phyloP scores from a whole-genome alignment of 1,140 invertebrate genomes.

The Drosophila rufa region DNA sequence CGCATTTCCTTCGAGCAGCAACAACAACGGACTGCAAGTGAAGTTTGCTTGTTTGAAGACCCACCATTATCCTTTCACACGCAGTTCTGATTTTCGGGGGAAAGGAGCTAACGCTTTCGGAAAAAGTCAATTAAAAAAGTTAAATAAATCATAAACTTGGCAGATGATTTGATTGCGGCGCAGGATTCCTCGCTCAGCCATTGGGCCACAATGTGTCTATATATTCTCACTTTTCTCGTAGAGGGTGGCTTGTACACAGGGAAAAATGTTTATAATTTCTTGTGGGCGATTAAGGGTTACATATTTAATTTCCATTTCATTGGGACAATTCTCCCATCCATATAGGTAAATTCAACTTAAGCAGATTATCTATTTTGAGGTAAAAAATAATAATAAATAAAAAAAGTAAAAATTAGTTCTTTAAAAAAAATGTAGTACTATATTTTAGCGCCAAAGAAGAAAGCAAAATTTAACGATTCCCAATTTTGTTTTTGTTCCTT shows the following conservation, averaged over 20 bases:
- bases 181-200: constrained; percentile 57
- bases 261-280: background rate
- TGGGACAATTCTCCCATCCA: too few species aligned
- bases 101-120: constrained; percentile 49
- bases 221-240: constrained; percentile 3
- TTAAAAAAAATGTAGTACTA: background rate
- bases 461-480: too few species aligned
- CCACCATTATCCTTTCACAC: constrained; percentile 84
- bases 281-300: background rate
- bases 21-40: constrained; percentile 60
- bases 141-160: constrained; percentile 85
- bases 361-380: too few species aligned
- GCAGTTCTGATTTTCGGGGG: constrained; percentile 54
- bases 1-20: constrained; percentile 62
- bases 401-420: too few species aligned
- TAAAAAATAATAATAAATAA: background rate
- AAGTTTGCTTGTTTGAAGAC: constrained; percentile 70
- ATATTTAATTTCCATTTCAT: background rate
- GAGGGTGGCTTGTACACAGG: constrained; percentile 17
- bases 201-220: constrained; percentile 64
- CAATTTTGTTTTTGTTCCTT: background rate
- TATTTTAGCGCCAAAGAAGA: background rate
- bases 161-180: constrained; percentile 84
- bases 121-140: constrained; percentile 85
- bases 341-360: too few species aligned